These are phyloP conservation scores for Micrasema longulum DNA, from an alignment of 1,140 invertebrate species.

Conservation along the genomic window DNA sequence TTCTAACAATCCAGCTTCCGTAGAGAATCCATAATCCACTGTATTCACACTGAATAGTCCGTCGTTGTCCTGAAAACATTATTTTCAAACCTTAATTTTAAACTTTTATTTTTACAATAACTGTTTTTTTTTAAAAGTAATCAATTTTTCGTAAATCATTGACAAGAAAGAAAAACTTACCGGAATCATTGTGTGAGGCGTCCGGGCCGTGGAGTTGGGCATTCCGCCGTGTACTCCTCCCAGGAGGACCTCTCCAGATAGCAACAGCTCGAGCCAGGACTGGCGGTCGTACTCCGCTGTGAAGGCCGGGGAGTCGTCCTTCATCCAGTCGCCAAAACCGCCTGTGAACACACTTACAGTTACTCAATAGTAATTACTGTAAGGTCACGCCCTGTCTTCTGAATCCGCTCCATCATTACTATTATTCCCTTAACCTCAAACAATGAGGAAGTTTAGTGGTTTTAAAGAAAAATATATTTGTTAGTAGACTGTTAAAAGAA, in stretches of 20 bases:
- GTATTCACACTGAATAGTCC: constrained; percentile 16
- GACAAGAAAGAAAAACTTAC: not conserved
- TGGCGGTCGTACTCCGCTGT: constrained; percentile 65
- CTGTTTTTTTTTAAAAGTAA: too few species aligned
- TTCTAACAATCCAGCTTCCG: constrained; percentile 23
- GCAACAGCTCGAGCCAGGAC: constrained; percentile 72
- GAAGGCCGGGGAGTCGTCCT: constrained; percentile 65
- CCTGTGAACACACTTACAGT: constrained; percentile 53
- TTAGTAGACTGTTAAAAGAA: too few species aligned
- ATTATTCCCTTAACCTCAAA: too few species aligned
- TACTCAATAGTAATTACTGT: not conserved
- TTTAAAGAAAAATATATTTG: too few species aligned
- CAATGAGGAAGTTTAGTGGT: too few species aligned
- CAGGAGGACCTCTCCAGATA: constrained; percentile 62
- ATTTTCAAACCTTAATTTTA: not conserved
- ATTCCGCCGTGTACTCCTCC: constrained; percentile 56
- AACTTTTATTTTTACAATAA: too few species aligned
- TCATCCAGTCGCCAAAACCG: constrained; percentile 66
- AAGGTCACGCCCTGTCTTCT: not conserved
- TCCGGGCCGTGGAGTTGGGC: not conserved
- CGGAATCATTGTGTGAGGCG: not conserved
- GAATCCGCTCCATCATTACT: not conserved
- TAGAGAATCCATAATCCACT: constrained; percentile 34
- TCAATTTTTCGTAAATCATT: too few species aligned
- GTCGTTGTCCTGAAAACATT: constrained; percentile 24